phyloP scores from a whole-genome alignment of 2,113 vertebrate genomes.

The Nansenia antarctica region DNA sequence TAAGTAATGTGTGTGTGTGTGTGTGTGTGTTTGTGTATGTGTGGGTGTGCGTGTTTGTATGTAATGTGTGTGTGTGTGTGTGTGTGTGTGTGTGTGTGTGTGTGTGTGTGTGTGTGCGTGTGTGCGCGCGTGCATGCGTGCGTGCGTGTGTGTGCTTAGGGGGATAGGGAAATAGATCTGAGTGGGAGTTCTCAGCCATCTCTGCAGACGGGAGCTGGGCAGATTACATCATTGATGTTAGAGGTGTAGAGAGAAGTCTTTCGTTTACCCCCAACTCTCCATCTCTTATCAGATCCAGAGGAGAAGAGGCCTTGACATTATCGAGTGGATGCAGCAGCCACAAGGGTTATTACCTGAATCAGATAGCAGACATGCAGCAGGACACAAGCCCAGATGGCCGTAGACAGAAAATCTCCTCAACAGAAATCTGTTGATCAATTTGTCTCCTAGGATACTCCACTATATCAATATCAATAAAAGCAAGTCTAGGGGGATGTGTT shows the following conservation, averaged over 20 bases:
- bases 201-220: background rate
- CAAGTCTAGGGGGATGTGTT: no score
- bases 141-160: background rate
- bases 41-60: background rate
- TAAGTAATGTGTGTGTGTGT: background rate
- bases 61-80: background rate
- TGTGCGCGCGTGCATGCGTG: constrained; percentile 2
- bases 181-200: background rate
- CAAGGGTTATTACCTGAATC: constrained; percentile 35
- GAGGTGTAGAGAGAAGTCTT: constrained; percentile 39
- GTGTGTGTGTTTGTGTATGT: background rate
- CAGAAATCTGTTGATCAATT: no score
- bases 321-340: constrained; percentile 15
- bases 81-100: background rate
- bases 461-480: no score
- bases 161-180: background rate
- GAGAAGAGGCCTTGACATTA: constrained; percentile 44
- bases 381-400: background rate
- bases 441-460: no score
- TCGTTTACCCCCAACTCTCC: constrained; percentile 27
- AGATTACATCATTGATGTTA: constrained; percentile 35
- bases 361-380: constrained; percentile 10
- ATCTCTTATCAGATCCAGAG: constrained; percentile 51
- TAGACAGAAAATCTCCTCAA: background rate
- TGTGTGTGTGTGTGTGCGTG: background rate